Percentiles rank a stretch among this genome's conserved stretches.
Conservation (phyloP, 2,113 vertebrate genomes). For the Procavia capensis region DNA sequence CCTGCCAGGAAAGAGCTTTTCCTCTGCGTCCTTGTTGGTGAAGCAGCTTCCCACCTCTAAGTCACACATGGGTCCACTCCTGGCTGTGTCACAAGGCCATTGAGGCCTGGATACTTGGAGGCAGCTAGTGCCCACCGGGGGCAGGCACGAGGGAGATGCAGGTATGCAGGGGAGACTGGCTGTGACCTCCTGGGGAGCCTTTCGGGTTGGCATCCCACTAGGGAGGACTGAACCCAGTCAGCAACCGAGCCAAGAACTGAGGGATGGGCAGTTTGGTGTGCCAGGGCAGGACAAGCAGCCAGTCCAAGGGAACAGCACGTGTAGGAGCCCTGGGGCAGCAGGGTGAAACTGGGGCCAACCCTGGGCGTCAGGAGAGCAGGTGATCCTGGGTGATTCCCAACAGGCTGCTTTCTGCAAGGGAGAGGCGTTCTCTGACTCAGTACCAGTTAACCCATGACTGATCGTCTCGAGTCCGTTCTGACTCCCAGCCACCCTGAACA, state of each 20-base stretch:
- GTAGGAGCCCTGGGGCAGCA: background rate
- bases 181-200: fast-evolving
- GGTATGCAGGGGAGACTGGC: background rate
- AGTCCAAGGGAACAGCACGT: fast-evolving
- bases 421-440: too few relatives aligned
- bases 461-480: too few relatives aligned
- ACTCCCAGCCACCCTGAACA: background rate
- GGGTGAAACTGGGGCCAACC: background rate
- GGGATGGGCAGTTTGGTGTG: background rate
- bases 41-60: too few relatives aligned
- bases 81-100: fast-evolving
- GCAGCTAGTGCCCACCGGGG: fast-evolving
- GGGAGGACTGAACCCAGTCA: background rate
- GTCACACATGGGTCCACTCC: background rate
- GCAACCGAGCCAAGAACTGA: background rate
- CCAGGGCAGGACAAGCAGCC: too few relatives aligned
- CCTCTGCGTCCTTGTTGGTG: background rate
- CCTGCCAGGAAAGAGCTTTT: background rate
- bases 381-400: background rate
- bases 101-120: fast-evolving
- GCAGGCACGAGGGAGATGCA: too few relatives aligned
- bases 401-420: background rate
- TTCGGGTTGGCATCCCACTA: too few relatives aligned
- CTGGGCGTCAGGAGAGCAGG: too few relatives aligned
- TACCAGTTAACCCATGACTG: background rate